Conservation (phyloP, 2,888 invertebrate species). For the Oxycera nigricornis region DNA sequence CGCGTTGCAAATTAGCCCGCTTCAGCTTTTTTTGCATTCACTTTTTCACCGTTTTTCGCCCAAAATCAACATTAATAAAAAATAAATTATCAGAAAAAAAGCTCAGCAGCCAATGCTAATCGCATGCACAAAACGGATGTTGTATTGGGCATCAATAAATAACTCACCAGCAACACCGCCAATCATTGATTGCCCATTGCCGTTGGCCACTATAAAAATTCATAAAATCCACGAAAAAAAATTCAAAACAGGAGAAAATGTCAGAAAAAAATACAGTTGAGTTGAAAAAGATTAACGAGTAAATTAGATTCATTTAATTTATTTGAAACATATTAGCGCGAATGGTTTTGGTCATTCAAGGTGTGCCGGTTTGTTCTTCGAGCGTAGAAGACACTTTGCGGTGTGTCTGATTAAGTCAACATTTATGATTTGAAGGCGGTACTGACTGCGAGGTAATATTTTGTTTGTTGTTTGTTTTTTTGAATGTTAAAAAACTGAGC, state of each 20-base stretch:
- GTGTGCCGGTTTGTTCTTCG: neutral
- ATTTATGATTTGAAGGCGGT: too few species aligned
- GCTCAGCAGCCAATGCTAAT: neutral
- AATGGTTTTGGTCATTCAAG: neutral
- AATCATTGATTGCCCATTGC: neutral
- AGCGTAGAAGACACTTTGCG: too few species aligned
- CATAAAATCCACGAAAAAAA: neutral
- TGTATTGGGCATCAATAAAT: neutral
- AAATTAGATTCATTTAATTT: slow-evolving; percentile 4
- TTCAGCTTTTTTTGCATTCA: neutral
- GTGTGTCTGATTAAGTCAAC: too few species aligned
- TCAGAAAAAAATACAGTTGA: slow-evolving; percentile 6
- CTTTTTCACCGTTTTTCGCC: neutral
- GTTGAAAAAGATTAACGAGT: neutral
- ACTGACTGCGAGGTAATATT: too few species aligned
- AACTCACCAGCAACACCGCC: neutral
- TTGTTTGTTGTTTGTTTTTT: too few species aligned
- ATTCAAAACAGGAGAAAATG: slow-evolving; percentile 5
- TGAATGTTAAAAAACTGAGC: too few species aligned
- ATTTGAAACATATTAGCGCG: neutral
- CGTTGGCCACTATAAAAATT: neutral
- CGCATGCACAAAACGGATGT: slow-evolving; percentile 7
- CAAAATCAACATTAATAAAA: neutral
- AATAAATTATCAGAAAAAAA: neutral
- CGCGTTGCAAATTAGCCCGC: neutral